A percentile compares a stretch with the other conserved stretches of the same genome.
These are phyloP conservation scores for Probosciger aterrimus DNA, from an alignment of 2,113 vertebrate species.

Conservation along the genomic window DNA sequence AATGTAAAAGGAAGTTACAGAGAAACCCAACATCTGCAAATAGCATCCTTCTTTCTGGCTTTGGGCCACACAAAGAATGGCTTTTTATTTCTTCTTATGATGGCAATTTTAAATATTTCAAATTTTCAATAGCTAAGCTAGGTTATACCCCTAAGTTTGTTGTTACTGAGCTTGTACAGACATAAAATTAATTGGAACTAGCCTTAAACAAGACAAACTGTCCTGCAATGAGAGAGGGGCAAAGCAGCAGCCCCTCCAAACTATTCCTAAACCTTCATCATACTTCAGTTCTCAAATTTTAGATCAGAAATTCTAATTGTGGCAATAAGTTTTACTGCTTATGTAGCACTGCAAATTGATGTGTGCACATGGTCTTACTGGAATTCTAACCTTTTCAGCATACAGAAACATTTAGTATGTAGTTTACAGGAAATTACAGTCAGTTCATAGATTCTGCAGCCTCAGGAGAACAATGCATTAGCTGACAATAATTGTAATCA, in stretches of 20 bases:
- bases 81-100: neutral
- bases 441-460: neutral
- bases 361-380: neutral
- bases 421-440: neutral
- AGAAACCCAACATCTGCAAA: neutral
- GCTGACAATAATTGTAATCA: neutral
- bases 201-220: neutral
- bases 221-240: neutral
- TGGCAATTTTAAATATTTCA: neutral
- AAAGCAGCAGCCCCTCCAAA: neutral
- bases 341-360: neutral
- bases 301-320: neutral
- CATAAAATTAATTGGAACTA: neutral
- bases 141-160: neutral
- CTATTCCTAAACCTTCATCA: neutral
- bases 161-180: neutral
- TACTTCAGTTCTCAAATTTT: neutral
- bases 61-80: neutral
- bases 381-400: neutral
- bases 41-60: neutral
- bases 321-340: neutral
- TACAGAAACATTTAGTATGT: neutral
- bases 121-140: neutral
- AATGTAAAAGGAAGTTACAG: neutral
- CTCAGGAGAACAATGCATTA: neutral